Evolutionary conservation across 2,113 vertebrate species (phyloP), one percentile per base, ranked within the genome.

Genomic region (Ochotona curzoniae): DNA sequence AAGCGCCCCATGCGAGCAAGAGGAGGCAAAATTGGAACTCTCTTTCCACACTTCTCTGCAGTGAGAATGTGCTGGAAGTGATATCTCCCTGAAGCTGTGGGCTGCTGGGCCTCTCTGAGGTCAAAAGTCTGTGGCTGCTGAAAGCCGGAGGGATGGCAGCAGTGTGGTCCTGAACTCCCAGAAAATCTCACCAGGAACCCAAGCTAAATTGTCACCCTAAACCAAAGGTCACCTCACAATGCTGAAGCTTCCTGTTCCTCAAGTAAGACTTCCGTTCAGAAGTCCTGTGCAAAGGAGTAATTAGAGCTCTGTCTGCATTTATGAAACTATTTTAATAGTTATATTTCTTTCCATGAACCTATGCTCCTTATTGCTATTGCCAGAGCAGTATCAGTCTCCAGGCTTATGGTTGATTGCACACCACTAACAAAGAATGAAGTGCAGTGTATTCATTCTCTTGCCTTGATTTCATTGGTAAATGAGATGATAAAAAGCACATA

Each of bases 1-100:
- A 96, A 94, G 64, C 1, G 8, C 67, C 44, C 49, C 44, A 79
- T 54, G 66, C 93, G 81, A 91, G 75, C 21, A 44, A 89, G 67
- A 25, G 4, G 44, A 75, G 44, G 17, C 64, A 18, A 80, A 94
- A 86, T 26, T 47, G 26, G 49, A 82, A 51, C 11, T 54, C 4
- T 8, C 6, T 69, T 89, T 93, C 94, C 91, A 93, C 91, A 91
- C 83, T 73, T 87, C 49, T 20, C 0, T 64, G 44, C 8, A 23
- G 49, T n/a, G n/a, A 81, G 76, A 76, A 71, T 74, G 69, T 51
- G 67, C 49, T 30, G 44, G 83, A 92, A 44, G 54, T 32, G 57
- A 11, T 3, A 0, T 91, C 32, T 91, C 63, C 81, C 28, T 61
- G 54, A 93, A 74, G 26, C 81, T 74, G 67, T 38, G 8, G 26